Percentiles rank a stretch among this genome's conserved stretches.
Conservation (phyloP, 1,140 invertebrate genomes). For the Paraescarpia echinospica region DNA sequence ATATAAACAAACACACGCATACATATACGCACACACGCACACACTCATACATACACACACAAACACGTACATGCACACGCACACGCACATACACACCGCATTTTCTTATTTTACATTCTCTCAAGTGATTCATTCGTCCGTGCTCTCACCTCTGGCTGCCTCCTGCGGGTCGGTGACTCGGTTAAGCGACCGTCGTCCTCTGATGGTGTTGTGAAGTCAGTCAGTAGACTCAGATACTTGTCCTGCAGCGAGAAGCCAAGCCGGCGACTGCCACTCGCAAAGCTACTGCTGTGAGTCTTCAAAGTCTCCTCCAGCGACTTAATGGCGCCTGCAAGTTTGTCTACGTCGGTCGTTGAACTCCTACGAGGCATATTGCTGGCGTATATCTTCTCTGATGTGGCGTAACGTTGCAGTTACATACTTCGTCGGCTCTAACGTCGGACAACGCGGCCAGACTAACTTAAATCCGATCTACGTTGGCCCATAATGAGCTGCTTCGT, state of each 20-base stretch:
- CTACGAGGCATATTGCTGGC: background rate
- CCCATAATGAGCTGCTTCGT: background rate
- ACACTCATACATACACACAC: background rate
- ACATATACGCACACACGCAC: slow-evolving; percentile 11
- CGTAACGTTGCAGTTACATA: background rate
- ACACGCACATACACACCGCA: background rate
- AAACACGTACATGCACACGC: slow-evolving; percentile 13
- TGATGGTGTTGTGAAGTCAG: background rate
- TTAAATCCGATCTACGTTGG: background rate
- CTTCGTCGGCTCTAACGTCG: background rate
- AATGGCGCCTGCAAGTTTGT: background rate
- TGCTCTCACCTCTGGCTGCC: background rate
- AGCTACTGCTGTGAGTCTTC: background rate
- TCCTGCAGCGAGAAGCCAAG: background rate
- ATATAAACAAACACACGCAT: background rate
- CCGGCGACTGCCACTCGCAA: background rate
- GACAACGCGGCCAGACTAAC: background rate
- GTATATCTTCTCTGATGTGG: background rate
- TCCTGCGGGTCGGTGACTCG: background rate
- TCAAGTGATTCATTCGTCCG: background rate
- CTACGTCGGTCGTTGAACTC: background rate
- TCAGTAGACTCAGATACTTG: background rate
- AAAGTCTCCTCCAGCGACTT: background rate
- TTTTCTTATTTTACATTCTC: too few relatives aligned
- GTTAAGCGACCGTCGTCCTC: background rate